Evolutionary conservation across 2,113 vertebrate species (phyloP), one percentile per base, ranked within the genome.

Genomic region (Megatriorchis doriae): DNA sequence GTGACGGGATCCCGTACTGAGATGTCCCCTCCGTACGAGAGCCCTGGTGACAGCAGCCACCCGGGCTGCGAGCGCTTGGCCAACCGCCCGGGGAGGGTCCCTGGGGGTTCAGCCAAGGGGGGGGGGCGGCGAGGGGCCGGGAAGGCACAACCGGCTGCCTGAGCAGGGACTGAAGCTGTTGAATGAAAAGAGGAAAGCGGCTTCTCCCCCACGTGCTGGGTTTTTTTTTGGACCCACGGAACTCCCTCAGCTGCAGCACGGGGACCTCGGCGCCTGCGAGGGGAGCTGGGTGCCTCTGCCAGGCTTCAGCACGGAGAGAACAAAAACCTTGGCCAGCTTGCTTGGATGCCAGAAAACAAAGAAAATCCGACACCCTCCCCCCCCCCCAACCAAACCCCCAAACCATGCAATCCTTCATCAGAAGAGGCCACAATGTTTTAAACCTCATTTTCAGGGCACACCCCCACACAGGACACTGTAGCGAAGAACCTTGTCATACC

Each of bases 101-200:
- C 56, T 5, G 5, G 22, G 62, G 61, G 38, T 5, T 9, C 17
- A 63, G 26, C 31, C 55, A 19, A 55, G 29, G 16, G 27, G 3
- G 3, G 38, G 29, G 45, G 31, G 71, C 7, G 18, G 31, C 11
- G 11, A 26, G 50, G 63, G 62, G 79, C 34, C 1, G 32, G 50
- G 62, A 5, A 14, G 18, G 25, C 53, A n/a, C 38, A 4, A n/a
- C 38, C 4, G 36, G 48, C 23, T 34, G 61, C 36, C 47, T 2
- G 22, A 32, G 29, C 47, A 20, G 2, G 29, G 59, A 3, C 13
- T 0, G 6, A 23, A 27, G 48, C 48, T 53, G 8, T 9, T 9
- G 13, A 43, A 7, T 2, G 11, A 3, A 3, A 36, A 16, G 40
- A n/a, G 52, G 32, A 40, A 70, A 65, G 48, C 0, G 4, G 12